Conservation (phyloP, 1,140 invertebrate genomes). For the Lordiphosa stackelbergi region DNA sequence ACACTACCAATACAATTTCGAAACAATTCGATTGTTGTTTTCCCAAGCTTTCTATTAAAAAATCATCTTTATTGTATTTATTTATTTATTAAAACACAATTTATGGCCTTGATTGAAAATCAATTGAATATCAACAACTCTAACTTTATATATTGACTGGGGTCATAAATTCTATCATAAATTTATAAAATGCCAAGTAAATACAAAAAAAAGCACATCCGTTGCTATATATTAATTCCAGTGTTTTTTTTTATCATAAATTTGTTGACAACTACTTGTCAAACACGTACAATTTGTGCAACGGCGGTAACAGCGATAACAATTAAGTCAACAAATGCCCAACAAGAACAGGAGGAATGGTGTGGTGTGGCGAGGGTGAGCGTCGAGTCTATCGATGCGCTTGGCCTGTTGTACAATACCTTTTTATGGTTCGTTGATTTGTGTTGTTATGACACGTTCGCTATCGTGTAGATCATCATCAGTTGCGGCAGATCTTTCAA, state of each 20-base stretch:
- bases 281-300: conserved; percentile 70
- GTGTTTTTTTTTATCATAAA: conserved; percentile 60
- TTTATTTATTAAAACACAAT: conserved; percentile 35
- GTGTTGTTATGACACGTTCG: conserved; percentile 60
- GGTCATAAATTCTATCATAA: conserved; percentile 60
- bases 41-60: not conserved
- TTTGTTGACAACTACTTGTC: conserved; percentile 67
- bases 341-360: conserved; percentile 7
- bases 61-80: conserved; percentile 3
- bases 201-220: conserved; percentile 41
- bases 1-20: too few relatives aligned
- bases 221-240: conserved; percentile 39
- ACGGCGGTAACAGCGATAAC: conserved; percentile 47
- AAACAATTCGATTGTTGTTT: too few relatives aligned
- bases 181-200: conserved; percentile 43
- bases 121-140: conserved; percentile 37
- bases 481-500: conserved; percentile 27
- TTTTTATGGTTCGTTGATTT: conserved; percentile 67
- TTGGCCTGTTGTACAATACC: conserved; percentile 39
- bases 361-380: conserved; percentile 3
- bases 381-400: conserved; percentile 38
- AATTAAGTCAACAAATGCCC: conserved; percentile 62
- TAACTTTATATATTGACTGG: conserved; percentile 39
- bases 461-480: conserved; percentile 35
- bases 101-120: conserved; percentile 63